A percentile compares a stretch with the other conserved stretches of the same genome.
phyloP scores from a whole-genome alignment of 2,888 invertebrate genomes.

The Camptogramma bilineatum region DNA sequence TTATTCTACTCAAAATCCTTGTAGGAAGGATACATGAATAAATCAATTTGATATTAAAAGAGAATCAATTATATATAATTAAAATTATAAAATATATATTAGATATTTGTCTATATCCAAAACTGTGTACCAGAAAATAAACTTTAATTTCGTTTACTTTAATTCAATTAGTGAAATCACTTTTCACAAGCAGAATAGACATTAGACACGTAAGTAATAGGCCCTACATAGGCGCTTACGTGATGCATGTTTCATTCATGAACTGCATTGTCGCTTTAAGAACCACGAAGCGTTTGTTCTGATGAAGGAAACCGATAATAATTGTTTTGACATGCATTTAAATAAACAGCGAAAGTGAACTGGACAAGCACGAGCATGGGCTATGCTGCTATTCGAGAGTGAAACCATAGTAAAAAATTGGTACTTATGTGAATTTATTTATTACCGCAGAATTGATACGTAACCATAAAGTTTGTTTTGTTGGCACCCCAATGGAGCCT shows the following conservation, averaged over 20 bases:
- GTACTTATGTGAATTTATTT: neutral
- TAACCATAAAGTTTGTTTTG: neutral
- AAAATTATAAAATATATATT: too few species aligned
- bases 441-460: neutral
- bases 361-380: slow-evolving; percentile 9
- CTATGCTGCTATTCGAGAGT: slow-evolving; percentile 22
- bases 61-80: too few species aligned
- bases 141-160: neutral
- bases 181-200: slow-evolving; percentile 5
- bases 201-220: slow-evolving; percentile 1
- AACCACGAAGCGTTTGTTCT: slow-evolving; percentile 22
- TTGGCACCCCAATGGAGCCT: neutral
- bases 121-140: neutral
- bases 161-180: neutral
- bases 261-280: slow-evolving; percentile 24
- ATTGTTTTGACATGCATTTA: slow-evolving; percentile 36
- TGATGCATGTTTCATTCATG: slow-evolving; percentile 34
- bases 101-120: too few species aligned
- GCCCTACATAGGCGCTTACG: slow-evolving; percentile 27
- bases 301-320: slow-evolving; percentile 28
- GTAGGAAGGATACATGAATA: too few species aligned
- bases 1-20: too few species aligned
- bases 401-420: slow-evolving; percentile 11
- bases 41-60: too few species aligned
- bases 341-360: slow-evolving; percentile 39